Evolutionary conservation across 2,797 vertebrate genomes (phyloP), one percentile per base, ranked within the genome.

Genomic region (Sandelia bainsii): DNA sequence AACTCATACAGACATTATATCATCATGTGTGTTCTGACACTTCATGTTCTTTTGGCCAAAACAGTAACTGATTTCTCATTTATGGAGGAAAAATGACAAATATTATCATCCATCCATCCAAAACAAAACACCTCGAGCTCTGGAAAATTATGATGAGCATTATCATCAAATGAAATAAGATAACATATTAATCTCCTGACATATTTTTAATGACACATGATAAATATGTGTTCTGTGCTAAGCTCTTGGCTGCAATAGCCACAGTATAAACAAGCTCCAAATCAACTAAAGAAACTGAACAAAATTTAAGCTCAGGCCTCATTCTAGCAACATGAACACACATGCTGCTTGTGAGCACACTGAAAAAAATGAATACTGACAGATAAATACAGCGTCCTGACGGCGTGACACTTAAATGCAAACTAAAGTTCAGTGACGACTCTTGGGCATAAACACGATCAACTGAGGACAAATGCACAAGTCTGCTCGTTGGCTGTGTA

Each of bases 321-420:
- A 72, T 80, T 80, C 57, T 51, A 70, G 68, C 63, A 81, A 53
- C 45, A 69, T 37, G 62, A 72, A 80, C 51, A 56, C 61, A 68
- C 65, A 51, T 23, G 54, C 56, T 61, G 32, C 57, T 69, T 61
- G 20, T 49, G 62, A 61, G 29, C 23, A 46, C 9, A 13, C 37
- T 23, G 65, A 62, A 25, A 40, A 52, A 49, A 79, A 79, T 39
- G 71, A 66, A 89, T 60, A 42, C 52, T 14, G 56, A 32, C 29
- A 32, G 6, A 53, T 32, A 42, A 20, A 63, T 34, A 16, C 12
- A 57, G 40, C 1, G 23, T 12, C 4, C 25, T 37, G 39, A 70
- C 32, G 14, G 17, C 22, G 17, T 29, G 22, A 32, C 16, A 70
- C 37, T 66, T 23, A 64, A 44, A 57, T 29, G 39, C 40, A 44